phyloP scores from a whole-genome alignment of 2,113 vertebrate species.

The Suricata suricatta region DNA sequence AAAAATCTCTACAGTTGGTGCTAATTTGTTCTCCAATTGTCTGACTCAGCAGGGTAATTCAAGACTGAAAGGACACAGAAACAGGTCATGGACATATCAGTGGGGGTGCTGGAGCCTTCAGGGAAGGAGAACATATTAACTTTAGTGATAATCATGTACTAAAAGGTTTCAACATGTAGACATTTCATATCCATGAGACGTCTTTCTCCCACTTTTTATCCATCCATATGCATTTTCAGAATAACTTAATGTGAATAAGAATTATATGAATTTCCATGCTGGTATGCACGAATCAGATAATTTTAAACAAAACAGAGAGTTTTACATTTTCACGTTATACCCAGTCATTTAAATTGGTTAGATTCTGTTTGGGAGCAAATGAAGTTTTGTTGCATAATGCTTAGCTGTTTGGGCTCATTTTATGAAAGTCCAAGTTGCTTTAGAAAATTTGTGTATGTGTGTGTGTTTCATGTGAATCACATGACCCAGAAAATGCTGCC shows the following conservation, averaged over 20 bases:
- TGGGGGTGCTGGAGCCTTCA: background rate
- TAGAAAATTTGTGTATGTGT: background rate
- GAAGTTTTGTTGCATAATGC: background rate
- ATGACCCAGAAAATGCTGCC: background rate
- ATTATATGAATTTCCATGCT: background rate
- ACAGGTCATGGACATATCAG: background rate
- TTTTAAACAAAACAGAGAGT: background rate
- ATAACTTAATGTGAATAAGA: background rate
- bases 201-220: background rate
- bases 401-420: background rate
- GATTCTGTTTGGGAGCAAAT: background rate
- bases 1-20: background rate
- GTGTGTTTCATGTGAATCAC: background rate
- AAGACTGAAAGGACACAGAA: background rate
- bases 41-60: constrained; percentile 35
- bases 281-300: background rate
- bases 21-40: constrained; percentile 40
- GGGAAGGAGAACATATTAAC: background rate
- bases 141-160: background rate
- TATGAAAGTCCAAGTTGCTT: background rate
- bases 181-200: background rate
- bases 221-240: background rate
- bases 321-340: background rate
- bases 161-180: background rate
- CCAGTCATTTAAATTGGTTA: background rate